Evolutionary conservation across 2,797 vertebrate species (phyloP), one percentile per base, ranked within the genome.

Genomic region (Pangasius macronema): DNA sequence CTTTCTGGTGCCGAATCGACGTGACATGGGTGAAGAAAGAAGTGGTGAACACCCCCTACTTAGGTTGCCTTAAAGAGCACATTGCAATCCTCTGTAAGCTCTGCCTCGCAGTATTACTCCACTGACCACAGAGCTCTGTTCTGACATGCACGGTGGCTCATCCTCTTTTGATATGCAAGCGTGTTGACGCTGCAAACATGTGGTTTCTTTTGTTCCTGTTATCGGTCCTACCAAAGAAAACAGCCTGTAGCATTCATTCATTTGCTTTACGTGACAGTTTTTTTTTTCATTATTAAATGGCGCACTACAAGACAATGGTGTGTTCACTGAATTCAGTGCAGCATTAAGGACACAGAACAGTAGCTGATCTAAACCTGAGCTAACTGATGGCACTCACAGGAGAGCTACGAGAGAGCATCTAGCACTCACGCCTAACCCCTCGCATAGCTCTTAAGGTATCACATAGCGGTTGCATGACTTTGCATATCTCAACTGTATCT

Each of bases 111-210:
- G 27, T 68, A 2, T 86, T 83, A 46, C 73, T n/a, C 51, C 20
- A 46, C 65, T 87, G 82, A 79, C 73, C 83, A 80, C 73, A 84
- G 51, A 79, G 63, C 87, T 57, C 39, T 80, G 73, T 18, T 70
- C 68, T 55, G 33, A 63, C 84, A 85, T 61, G 24, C 24, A 72
- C 88, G 30, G 61, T 55, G 63, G 5, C 42, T 65, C 61, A 63
- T 46, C 33, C 57, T 61, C 80, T 49, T 82, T 82, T 70, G 46
- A 82, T 79, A 65, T 42, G 53, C 85, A 63, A 81, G n/a, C 73
- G 36, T 49, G 57, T 20, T 49, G 67, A 33, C 7, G 82, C 30
- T 67, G 82, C 82, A 83, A 68, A 63, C n/a, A 13, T 39, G 42
- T 30, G 63, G 61, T 83, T 83, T 70, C 18, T 2, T 36, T 68